Percentiles rank a stretch among this genome's conserved stretches.
phyloP scores from a whole-genome alignment of 2,113 vertebrate species.

The Naja naja region DNA sequence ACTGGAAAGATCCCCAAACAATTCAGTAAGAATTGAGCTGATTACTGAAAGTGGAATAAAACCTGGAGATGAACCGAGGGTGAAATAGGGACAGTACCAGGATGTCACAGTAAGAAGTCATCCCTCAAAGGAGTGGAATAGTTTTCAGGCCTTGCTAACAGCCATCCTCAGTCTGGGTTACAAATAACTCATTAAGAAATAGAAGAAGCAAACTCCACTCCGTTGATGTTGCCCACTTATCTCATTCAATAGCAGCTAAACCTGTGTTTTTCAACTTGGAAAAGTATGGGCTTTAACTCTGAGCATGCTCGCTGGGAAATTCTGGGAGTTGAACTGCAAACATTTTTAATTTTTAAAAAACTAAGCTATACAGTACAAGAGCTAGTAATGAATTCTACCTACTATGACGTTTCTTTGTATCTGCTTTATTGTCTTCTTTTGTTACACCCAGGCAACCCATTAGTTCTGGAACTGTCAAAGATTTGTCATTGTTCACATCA shows the following conservation, averaged over 20 bases:
- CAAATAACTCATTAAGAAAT: background rate
- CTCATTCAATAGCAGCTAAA: background rate
- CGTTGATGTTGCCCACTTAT: background rate
- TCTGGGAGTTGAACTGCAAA: background rate
- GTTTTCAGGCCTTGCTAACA: background rate
- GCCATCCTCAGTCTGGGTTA: background rate
- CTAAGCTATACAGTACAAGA: background rate
- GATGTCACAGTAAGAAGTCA: background rate
- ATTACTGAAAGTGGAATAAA: background rate
- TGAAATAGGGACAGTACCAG: background rate
- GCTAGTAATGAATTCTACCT: conserved; percentile 44
- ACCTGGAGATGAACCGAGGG: too few species aligned
- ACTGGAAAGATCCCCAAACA: background rate
- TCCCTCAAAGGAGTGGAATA: background rate
- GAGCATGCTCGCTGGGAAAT: background rate
- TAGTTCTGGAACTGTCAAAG: conserved; percentile 88
- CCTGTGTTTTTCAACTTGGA: background rate
- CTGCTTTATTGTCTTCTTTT: conserved; percentile 81
- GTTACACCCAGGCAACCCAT: conserved; percentile 92
- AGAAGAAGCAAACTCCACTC: background rate
- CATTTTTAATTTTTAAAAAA: background rate
- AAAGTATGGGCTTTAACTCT: background rate
- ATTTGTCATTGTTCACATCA: conserved; percentile 88
- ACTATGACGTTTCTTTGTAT: conserved; percentile 67
- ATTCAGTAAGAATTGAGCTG: background rate